phyloP scores from a whole-genome alignment of 2,113 vertebrate species.

The Patagioenas fasciata region DNA sequence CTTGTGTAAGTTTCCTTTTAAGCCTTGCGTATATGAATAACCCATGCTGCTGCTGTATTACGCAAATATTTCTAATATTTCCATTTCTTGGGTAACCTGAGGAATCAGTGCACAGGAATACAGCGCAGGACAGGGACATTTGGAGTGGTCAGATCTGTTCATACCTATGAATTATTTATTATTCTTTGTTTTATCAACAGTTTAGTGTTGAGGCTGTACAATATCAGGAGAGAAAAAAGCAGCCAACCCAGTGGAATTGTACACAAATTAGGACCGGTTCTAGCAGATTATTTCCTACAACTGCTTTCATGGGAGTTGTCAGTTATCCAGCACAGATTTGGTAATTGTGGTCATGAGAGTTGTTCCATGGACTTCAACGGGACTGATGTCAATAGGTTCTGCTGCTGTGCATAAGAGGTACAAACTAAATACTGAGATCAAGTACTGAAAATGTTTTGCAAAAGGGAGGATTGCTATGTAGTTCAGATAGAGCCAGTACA shows the following conservation, averaged over 20 bases:
- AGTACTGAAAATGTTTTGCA: not conserved
- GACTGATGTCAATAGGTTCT: not conserved
- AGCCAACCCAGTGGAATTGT: not conserved
- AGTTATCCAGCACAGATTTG: not conserved
- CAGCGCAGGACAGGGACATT: fast-evolving
- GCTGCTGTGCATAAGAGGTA: not conserved
- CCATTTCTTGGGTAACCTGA: not conserved
- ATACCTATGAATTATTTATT: not conserved
- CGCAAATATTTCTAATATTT: not conserved
- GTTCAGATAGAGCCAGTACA: not conserved
- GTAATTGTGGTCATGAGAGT: not conserved
- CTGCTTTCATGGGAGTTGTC: not conserved
- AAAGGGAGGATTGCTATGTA: not conserved
- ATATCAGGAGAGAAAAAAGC: not conserved
- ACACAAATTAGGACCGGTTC: not conserved
- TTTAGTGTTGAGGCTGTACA: not conserved
- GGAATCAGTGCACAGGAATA: not conserved
- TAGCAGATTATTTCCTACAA: not conserved
- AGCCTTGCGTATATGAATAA: not conserved
- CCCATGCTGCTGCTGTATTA: not conserved
- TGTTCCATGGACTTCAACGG: not conserved
- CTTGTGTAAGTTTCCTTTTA: not conserved
- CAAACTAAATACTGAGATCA: not conserved
- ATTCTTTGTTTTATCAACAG: not conserved
- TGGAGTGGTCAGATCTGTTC: not conserved